These are phyloP conservation scores for Indicator indicator DNA, from an alignment of 2,113 vertebrate genomes.

Conservation along the genomic window DNA sequence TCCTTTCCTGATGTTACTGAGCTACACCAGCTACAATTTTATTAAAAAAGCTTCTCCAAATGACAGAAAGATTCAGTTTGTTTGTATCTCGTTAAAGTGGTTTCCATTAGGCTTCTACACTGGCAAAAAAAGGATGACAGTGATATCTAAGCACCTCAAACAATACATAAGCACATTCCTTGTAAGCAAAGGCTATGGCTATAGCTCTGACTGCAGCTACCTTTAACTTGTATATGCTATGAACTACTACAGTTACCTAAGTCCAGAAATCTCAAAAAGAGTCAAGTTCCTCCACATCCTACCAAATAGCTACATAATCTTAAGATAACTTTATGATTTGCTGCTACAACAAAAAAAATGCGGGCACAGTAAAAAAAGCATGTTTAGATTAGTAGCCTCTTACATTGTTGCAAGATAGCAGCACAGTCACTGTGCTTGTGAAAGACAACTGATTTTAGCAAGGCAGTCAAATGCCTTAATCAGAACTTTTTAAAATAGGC, in stretches of 20 bases:
- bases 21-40: background rate
- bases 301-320: background rate
- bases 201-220: background rate
- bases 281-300: background rate
- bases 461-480: background rate
- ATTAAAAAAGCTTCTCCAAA: background rate
- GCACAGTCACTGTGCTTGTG: background rate
- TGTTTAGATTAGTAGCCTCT: background rate
- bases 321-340: background rate
- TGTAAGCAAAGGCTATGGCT: background rate
- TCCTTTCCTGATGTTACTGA: background rate
- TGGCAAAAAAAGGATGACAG: background rate
- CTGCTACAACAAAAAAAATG: background rate
- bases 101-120: background rate
- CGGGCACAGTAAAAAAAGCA: background rate
- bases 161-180: fast-evolving
- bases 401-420: background rate
- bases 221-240: fast-evolving
- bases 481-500: background rate
- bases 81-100: background rate
- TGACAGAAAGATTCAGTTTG: background rate
- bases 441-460: background rate
- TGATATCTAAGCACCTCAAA: background rate
- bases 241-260: background rate
- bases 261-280: background rate